These are phyloP conservation scores for Orchesellides sinensis DNA, from an alignment of 2,888 invertebrate genomes.

Conservation along the genomic window DNA sequence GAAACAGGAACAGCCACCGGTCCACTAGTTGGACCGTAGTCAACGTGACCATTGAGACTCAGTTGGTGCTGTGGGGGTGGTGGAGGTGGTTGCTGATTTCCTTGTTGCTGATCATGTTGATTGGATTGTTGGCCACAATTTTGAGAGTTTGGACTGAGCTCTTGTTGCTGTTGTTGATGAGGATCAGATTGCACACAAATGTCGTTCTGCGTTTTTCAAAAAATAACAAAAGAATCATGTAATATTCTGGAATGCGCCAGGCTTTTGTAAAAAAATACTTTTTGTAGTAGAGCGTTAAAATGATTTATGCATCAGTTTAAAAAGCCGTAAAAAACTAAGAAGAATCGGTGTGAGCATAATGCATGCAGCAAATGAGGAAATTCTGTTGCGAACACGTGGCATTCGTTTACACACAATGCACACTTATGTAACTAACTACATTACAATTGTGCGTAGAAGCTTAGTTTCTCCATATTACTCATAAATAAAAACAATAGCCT, in stretches of 20 bases:
- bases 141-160: slow-evolving; percentile 69
- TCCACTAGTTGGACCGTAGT: slow-evolving; percentile 69
- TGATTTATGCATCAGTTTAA: no score
- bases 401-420: no score
- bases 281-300: no score
- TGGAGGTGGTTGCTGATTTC: slow-evolving; percentile 55
- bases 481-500: slow-evolving; percentile 5
- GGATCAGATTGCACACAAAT: slow-evolving; percentile 69
- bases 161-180: slow-evolving; percentile 67
- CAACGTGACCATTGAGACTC: slow-evolving; percentile 70
- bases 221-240: not conserved
- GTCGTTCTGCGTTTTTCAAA: slow-evolving; percentile 63
- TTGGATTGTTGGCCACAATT: slow-evolving; percentile 62
- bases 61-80: slow-evolving; percentile 58
- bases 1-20: slow-evolving; percentile 71
- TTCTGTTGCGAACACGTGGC: no score
- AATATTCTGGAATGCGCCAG: no score
- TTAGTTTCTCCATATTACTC: slow-evolving; percentile 16
- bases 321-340: no score
- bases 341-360: no score
- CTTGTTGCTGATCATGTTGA: slow-evolving; percentile 63
- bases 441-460: no score
- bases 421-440: no score
- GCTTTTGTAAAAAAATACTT: no score
- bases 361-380: no score